Conservation (phyloP, 2,888 invertebrate genomes). For the Agrotis puta region DNA sequence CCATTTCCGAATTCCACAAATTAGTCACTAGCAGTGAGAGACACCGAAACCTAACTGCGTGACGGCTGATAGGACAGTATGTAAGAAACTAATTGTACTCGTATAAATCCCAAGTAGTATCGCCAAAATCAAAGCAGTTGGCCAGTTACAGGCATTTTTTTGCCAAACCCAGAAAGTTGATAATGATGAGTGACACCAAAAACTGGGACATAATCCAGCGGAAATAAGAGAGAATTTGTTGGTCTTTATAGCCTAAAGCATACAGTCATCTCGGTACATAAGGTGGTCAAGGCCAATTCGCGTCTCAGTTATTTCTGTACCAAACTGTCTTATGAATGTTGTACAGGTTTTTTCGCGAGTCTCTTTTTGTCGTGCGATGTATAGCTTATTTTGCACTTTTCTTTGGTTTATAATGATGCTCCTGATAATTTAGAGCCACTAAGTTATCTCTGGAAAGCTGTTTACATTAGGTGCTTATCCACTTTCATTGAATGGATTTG, state of each 20-base stretch:
- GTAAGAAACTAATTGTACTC: too few relatives aligned
- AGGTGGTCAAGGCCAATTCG: conserved; percentile 57
- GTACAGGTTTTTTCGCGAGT: conserved; percentile 37
- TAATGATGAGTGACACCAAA: too few relatives aligned
- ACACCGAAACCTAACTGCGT: too few relatives aligned
- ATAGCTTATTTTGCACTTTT: conserved; percentile 1
- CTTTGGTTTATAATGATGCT: neutral
- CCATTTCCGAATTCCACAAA: neutral
- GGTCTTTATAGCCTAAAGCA: conserved; percentile 48
- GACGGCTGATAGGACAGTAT: too few relatives aligned
- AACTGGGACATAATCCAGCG: conserved; percentile 15
- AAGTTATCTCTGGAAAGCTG: neutral
- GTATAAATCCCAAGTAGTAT: too few relatives aligned
- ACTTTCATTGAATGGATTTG: too few relatives aligned
- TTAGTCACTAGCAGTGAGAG: neutral
- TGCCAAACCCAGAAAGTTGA: too few relatives aligned
- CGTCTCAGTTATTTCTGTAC: conserved; percentile 57
- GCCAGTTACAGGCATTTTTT: too few relatives aligned
- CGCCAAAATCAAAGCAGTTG: too few relatives aligned
- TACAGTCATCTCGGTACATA: conserved; percentile 47
- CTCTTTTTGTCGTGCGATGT: conserved; percentile 27
- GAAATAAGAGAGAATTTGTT: conserved; percentile 30
- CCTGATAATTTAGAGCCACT: neutral
- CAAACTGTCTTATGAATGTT: conserved; percentile 41
- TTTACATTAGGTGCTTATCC: too few relatives aligned